Evolutionary conservation across 2,113 vertebrate species (phyloP).

Genomic region (Nycticebus coucang): DNA sequence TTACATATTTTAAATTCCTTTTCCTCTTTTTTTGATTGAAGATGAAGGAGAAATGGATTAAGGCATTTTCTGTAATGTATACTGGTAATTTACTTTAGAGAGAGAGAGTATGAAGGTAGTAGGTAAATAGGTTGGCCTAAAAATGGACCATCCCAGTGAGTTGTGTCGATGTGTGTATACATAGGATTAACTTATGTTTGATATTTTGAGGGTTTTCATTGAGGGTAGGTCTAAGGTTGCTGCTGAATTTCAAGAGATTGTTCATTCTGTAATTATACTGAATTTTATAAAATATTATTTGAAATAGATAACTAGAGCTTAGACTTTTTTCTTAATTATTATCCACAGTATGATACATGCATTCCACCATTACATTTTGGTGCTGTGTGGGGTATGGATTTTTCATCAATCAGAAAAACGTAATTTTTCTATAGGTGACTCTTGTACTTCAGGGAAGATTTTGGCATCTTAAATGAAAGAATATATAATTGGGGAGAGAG

Average conservation of each 20-base stretch:
- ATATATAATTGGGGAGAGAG: not conserved
- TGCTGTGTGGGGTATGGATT: not conserved
- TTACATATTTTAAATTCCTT: conserved; percentile 2
- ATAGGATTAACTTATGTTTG: not conserved
- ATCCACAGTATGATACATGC: not conserved
- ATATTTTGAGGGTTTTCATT: conserved; percentile 25
- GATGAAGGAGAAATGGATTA: not conserved
- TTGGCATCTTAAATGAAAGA: conserved; percentile 34
- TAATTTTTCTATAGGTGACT: not conserved
- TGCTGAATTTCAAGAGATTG: not conserved
- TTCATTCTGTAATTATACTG: not conserved
- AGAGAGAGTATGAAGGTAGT: not conserved
- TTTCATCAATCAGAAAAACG: conserved; percentile 17
- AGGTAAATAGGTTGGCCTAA: not conserved
- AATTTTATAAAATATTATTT: conserved; percentile 49
- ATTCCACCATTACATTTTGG: not conserved
- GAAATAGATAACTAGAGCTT: not conserved
- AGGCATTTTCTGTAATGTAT: conserved; percentile 19
- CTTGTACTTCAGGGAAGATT: conserved; percentile 2
- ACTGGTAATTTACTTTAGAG: conserved; percentile 11
- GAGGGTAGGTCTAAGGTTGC: not conserved
- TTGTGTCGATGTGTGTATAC: not conserved
- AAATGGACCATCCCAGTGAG: not conserved
- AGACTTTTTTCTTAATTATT: conserved; percentile 51
- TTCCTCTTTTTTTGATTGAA: conserved; percentile 8